phyloP scores from a whole-genome alignment of 2,888 invertebrate genomes.

The Drosophila mayaguana region DNA sequence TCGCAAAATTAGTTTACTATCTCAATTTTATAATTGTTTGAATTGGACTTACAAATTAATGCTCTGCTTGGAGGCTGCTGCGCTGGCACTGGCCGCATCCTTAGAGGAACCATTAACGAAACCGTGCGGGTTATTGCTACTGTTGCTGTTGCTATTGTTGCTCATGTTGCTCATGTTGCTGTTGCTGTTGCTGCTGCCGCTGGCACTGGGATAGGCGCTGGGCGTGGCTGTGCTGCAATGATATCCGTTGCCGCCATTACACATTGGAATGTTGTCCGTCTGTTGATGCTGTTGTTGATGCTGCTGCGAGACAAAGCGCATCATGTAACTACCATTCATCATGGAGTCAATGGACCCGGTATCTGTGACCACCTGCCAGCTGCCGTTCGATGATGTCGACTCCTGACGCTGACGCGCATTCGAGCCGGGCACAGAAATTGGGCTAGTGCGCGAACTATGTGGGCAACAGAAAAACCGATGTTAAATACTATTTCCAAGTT shows the following conservation, averaged over 20 bases:
- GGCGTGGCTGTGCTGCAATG: conserved; percentile 55
- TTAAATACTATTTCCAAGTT: background rate
- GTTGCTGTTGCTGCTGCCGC: conserved; percentile 22
- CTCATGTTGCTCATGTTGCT: conserved; percentile 36
- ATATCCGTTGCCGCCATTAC: conserved; percentile 69
- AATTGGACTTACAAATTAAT: conserved; percentile 60
- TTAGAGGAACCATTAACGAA: conserved; percentile 75
- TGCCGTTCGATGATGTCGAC: conserved; percentile 87
- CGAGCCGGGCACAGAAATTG: conserved; percentile 87
- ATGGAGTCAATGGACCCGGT: conserved; percentile 87
- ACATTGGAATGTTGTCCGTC: conserved; percentile 67
- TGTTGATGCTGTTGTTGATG: conserved; percentile 52
- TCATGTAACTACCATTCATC: conserved; percentile 81
- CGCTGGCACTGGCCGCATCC: conserved; percentile 51
- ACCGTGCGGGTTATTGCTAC: conserved; percentile 68
- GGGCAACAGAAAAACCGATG: background rate
- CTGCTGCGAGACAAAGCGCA: conserved; percentile 59
- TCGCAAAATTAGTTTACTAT: no score
- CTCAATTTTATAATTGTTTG: no score
- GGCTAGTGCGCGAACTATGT: conserved; percentile 86
- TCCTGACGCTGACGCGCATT: conserved; percentile 87
- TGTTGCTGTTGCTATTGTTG: conserved; percentile 42
- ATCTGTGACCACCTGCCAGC: conserved; percentile 90
- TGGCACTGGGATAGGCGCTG: conserved; percentile 33
- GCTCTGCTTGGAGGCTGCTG: conserved; percentile 54